These are phyloP conservation scores for Drosophila neutralis DNA, from an alignment of 2,888 invertebrate genomes.

Conservation along the genomic window DNA sequence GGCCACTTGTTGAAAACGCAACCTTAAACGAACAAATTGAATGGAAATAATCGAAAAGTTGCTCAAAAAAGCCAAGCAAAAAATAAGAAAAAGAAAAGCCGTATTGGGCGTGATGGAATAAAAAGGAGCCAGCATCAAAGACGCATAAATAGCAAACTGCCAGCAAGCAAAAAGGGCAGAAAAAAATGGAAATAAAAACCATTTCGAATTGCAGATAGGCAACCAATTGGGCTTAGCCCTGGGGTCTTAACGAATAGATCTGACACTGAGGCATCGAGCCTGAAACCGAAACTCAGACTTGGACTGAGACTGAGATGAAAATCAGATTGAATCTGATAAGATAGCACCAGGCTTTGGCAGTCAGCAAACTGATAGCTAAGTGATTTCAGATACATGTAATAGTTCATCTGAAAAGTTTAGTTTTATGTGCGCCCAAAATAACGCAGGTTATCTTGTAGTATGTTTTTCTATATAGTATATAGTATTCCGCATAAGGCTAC, in stretches of 20 bases:
- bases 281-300: slow-evolving; percentile 3
- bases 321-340: slow-evolving; percentile 43
- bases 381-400: slow-evolving; percentile 35
- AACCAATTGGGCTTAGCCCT: slow-evolving; percentile 45
- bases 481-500: neutral
- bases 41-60: slow-evolving; percentile 59
- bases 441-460: neutral
- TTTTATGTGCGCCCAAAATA: slow-evolving; percentile 6
- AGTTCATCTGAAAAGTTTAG: slow-evolving; percentile 33
- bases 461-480: too few species aligned
- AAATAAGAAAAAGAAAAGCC: neutral
- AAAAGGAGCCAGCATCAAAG: slow-evolving; percentile 38
- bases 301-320: slow-evolving; percentile 9
- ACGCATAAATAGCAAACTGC: slow-evolving; percentile 46
- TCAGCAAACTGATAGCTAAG: slow-evolving; percentile 33
- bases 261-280: slow-evolving; percentile 25
- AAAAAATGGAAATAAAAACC: slow-evolving; percentile 27
- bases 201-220: slow-evolving; percentile 42
- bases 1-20: slow-evolving; percentile 48
- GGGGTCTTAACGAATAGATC: slow-evolving; percentile 41
- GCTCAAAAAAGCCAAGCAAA: slow-evolving; percentile 16
- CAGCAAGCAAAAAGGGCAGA: slow-evolving; percentile 17
- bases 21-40: slow-evolving; percentile 51
- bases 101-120: slow-evolving; percentile 2
- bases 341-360: slow-evolving; percentile 35